Conservation (phyloP, 2,797 vertebrate species). For the Chelmon rostratus region DNA sequence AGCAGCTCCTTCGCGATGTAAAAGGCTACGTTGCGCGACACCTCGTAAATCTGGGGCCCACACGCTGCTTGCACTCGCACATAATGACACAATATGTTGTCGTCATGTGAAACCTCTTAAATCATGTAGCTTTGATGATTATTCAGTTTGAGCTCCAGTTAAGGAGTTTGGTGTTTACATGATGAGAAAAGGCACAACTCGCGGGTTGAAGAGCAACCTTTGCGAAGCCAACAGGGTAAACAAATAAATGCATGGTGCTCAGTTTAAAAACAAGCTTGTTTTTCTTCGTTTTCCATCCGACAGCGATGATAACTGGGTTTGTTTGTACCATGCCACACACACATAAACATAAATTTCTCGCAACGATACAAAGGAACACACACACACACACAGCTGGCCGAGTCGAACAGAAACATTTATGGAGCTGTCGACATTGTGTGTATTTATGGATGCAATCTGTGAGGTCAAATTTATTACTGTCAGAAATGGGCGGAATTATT, state of each 20-base stretch:
- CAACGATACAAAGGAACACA: constrained; percentile 13
- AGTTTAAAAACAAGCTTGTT: constrained; percentile 40
- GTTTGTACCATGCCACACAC: constrained; percentile 29
- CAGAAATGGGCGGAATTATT: constrained; percentile 65
- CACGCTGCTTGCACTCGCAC: constrained; percentile 35
- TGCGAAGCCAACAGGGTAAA: constrained; percentile 16
- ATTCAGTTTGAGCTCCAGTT: constrained; percentile 47
- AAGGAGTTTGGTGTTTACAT: constrained; percentile 24
- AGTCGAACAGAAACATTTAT: constrained; percentile 54
- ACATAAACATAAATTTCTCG: constrained; percentile 21
- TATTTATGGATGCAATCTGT: constrained; percentile 66
- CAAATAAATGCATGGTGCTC: constrained; percentile 17
- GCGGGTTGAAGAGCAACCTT: constrained; percentile 10
- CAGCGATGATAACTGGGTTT: constrained; percentile 50
- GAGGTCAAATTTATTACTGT: constrained; percentile 65
- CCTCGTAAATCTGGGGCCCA: constrained; percentile 73
- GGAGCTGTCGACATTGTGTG: constrained; percentile 43
- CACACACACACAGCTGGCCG: constrained; percentile 31
- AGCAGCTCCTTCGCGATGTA: constrained; percentile 60
- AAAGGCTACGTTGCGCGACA: constrained; percentile 50
- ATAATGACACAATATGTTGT: constrained; percentile 57
- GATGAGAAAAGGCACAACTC: constrained; percentile 17
- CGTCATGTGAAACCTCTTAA: constrained; percentile 32
- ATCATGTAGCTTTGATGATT: constrained; percentile 38
- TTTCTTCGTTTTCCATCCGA: constrained; percentile 35